Conservation (phyloP, 2,888 invertebrate genomes). For the Nephrotoma flavescens region DNA sequence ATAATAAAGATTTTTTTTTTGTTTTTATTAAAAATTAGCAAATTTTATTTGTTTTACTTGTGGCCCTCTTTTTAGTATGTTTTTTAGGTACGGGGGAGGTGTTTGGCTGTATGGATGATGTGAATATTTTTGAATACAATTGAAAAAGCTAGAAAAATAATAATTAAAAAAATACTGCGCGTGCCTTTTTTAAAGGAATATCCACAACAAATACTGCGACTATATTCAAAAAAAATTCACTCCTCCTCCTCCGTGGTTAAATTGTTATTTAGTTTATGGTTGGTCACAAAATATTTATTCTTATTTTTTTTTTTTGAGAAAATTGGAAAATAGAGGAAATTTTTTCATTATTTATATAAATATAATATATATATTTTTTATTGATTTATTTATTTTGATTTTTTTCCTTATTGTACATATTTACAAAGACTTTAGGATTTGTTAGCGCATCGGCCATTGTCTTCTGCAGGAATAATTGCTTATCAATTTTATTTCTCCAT, state of each 20-base stretch:
- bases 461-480: neutral
- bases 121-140: neutral
- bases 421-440: neutral
- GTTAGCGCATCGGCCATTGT: neutral
- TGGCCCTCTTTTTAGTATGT: neutral
- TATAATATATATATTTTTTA: neutral
- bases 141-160: neutral
- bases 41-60: neutral
- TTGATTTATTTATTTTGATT: neutral
- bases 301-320: neutral
- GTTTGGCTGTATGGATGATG: neutral
- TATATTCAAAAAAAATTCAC: neutral
- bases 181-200: neutral
- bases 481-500: slow-evolving; percentile 39
- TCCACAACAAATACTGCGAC: neutral
- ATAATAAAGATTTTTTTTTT: neutral
- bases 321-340: neutral
- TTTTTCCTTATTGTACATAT: neutral
- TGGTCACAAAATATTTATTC: neutral
- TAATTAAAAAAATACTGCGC: neutral
- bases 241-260: neutral
- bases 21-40: neutral
- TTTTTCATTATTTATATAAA: neutral
- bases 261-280: neutral
- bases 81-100: neutral